phyloP scores from a whole-genome alignment of 2,888 invertebrate species.

The Spilarctia lutea region DNA sequence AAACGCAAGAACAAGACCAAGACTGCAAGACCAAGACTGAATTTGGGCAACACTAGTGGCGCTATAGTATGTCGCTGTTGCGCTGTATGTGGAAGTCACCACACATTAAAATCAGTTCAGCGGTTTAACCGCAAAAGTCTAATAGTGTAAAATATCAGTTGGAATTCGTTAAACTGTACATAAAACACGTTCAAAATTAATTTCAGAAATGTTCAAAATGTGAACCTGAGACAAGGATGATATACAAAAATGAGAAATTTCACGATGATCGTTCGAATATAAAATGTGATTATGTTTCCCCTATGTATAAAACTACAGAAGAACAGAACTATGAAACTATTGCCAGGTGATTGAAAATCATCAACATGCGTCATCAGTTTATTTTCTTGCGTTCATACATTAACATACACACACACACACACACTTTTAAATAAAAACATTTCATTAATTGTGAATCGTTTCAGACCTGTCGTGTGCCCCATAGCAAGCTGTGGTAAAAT shows the following conservation, averaged over 20 bases:
- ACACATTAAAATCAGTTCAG: no score
- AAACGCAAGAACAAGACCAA: no score
- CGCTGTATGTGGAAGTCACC: no score
- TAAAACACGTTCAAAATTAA: not conserved
- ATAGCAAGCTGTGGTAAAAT: constrained; percentile 81
- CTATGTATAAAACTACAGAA: constrained; percentile 6
- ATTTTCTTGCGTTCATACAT: not conserved
- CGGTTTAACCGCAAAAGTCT: no score
- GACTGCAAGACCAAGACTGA: no score
- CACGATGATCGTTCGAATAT: constrained; percentile 42
- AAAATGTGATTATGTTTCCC: not conserved
- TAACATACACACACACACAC: not conserved
- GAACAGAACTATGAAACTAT: constrained; percentile 16
- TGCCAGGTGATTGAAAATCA: constrained; percentile 52
- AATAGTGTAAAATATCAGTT: no score
- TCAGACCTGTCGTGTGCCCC: constrained; percentile 75
- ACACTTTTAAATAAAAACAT: not conserved
- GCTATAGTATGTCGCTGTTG: no score
- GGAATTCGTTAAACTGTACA: no score
- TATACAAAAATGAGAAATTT: constrained; percentile 52
- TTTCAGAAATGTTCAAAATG: constrained; percentile 29
- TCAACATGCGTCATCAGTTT: not conserved
- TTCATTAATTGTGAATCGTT: constrained; percentile 16
- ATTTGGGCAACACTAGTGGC: no score
- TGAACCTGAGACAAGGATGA: constrained; percentile 26